These are phyloP conservation scores for Lycophotia porphyrea DNA, from an alignment of 2,888 invertebrate species.

Conservation along the genomic window DNA sequence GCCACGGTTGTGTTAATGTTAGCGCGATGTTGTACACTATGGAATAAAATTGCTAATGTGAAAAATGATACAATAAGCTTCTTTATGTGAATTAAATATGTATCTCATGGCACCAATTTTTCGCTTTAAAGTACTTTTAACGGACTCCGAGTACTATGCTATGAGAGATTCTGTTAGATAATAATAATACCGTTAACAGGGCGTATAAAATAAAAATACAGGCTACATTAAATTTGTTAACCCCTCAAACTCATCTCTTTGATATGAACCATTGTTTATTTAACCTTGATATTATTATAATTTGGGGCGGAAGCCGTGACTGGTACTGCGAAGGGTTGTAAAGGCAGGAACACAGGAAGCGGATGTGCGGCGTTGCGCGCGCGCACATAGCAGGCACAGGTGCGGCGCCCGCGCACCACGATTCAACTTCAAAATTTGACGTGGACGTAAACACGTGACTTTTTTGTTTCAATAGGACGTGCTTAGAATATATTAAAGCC, in stretches of 20 bases:
- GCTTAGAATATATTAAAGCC: conserved; percentile 43
- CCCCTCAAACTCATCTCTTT: conserved; percentile 31
- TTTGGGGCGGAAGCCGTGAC: conserved; percentile 72
- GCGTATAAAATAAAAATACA: background rate
- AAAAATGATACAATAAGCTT: conserved; percentile 15
- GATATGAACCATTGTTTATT: conserved; percentile 58
- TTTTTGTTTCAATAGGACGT: conserved; percentile 43
- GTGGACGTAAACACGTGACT: conserved; percentile 73
- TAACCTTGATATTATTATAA: conserved; percentile 62
- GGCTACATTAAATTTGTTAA: conserved; percentile 11
- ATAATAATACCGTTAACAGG: background rate
- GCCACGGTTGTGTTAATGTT: conserved; percentile 27
- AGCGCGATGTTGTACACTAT: conserved; percentile 10
- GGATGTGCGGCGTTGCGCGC: conserved; percentile 80
- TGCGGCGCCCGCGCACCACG: conserved; percentile 62
- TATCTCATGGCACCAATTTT: conserved; percentile 19
- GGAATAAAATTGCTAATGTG: conserved; percentile 1
- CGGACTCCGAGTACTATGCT: background rate
- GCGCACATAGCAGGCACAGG: conserved; percentile 67
- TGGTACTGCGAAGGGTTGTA: conserved; percentile 72
- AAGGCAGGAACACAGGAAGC: conserved; percentile 85
- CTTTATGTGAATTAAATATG: conserved; percentile 15
- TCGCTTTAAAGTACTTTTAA: background rate
- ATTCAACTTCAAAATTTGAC: conserved; percentile 71
- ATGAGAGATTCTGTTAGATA: background rate